A percentile compares a stretch with the other conserved stretches of the same genome.
Conservation (phyloP, 2,888 invertebrate species). For the Nipponacmea schrenckii region DNA sequence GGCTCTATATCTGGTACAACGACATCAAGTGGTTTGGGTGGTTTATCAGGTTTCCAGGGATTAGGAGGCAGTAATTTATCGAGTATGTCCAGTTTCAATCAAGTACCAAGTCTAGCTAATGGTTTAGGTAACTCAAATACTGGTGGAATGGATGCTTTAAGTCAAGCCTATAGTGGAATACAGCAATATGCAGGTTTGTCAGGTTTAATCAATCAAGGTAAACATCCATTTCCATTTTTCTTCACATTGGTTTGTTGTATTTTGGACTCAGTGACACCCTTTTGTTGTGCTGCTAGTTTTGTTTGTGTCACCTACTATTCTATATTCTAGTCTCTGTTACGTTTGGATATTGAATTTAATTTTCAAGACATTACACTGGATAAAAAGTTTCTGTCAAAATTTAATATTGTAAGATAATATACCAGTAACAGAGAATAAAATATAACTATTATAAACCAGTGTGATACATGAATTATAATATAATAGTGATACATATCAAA, state of each 20-base stretch:
- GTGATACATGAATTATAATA: conserved; percentile 6
- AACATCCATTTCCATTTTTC: conserved; percentile 35
- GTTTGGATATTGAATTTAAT: too few species aligned
- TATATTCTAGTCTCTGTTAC: neutral
- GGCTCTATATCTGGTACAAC: conserved; percentile 45
- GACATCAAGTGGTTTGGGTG: conserved; percentile 43
- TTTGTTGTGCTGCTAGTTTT: neutral
- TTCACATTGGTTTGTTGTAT: conserved; percentile 6
- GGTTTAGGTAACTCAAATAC: conserved; percentile 57
- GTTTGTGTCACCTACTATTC: neutral
- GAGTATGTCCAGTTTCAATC: conserved; percentile 25
- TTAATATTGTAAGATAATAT: neutral
- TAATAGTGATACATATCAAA: neutral
- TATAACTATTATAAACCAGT: neutral
- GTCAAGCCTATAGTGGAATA: conserved; percentile 73
- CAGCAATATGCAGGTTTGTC: conserved; percentile 71
- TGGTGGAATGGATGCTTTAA: conserved; percentile 71
- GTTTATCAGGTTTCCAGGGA: conserved; percentile 42
- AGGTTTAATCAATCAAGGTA: conserved; percentile 53
- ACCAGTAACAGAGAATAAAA: neutral
- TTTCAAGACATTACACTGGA: too few species aligned
- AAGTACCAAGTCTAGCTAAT: conserved; percentile 33
- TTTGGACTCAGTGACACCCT: conserved; percentile 1
- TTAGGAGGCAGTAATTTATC: conserved; percentile 22
- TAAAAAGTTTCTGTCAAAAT: too few species aligned